Evolutionary conservation across 2,888 invertebrate species (phyloP).

Genomic region (Pediacus dermestoides): DNA sequence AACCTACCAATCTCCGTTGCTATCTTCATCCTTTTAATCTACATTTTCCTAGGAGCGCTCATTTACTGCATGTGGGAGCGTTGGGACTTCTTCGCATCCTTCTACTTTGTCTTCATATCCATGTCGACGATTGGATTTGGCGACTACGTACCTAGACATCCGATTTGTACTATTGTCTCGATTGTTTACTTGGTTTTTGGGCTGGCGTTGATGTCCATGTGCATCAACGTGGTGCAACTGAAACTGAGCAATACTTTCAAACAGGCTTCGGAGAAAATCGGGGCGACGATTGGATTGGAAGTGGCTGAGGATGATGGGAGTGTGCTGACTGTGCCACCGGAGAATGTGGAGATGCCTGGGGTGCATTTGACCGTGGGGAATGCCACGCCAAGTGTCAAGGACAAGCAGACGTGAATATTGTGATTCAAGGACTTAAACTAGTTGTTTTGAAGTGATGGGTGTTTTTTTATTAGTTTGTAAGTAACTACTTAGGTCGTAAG

Average conservation of each 20-base stretch:
- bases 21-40: conserved; percentile 73
- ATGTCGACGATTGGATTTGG: conserved; percentile 98
- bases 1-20: conserved; percentile 91
- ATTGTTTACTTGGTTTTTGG: conserved; percentile 93
- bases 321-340: conserved; percentile 39
- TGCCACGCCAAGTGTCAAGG: conserved; percentile 1
- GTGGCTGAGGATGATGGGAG: conserved; percentile 61
- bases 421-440: no score
- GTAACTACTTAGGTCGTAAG: conserved; percentile 5
- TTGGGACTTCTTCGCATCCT: conserved; percentile 91
- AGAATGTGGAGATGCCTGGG: conserved; percentile 37
- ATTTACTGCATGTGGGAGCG: conserved; percentile 73
- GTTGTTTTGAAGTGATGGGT: no score
- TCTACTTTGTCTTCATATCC: conserved; percentile 96
- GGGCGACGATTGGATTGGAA: conserved; percentile 77
- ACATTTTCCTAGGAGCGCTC: conserved; percentile 83
- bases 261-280: conserved; percentile 79
- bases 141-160: conserved; percentile 78
- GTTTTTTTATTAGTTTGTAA: no score
- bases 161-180: conserved; percentile 83
- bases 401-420: conserved; percentile 1
- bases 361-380: no score
- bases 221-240: conserved; percentile 92
- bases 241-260: conserved; percentile 69
- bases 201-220: conserved; percentile 93